Evolutionary conservation across 2,888 invertebrate species (phyloP).

Genomic region (Pammene aurita): DNA sequence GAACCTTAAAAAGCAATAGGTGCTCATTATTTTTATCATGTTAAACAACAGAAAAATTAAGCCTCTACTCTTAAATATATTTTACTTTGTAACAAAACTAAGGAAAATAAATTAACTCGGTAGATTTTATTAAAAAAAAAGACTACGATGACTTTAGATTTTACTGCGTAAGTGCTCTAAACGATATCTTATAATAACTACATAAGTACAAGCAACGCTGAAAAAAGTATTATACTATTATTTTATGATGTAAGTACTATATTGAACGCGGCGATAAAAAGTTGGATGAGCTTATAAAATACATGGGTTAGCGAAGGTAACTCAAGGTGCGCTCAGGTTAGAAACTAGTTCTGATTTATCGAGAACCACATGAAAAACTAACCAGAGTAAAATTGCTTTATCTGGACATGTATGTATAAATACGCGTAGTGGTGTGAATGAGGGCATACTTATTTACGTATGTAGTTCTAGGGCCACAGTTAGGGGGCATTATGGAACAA

Average conservation of each 20-base stretch:
- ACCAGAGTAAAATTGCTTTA: conserved; percentile 24
- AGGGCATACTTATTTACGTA: background rate
- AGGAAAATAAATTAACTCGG: conserved; percentile 1
- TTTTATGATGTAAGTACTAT: conserved; percentile 38
- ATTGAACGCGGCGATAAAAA: conserved; percentile 33
- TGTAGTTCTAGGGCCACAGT: too few species aligned
- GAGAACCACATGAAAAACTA: conserved; percentile 31
- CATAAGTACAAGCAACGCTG: conserved; percentile 23
- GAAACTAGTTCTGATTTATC: conserved; percentile 34
- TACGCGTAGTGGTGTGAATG: background rate
- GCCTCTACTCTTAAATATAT: too few species aligned
- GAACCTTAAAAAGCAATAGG: too few species aligned
- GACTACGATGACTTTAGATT: conserved; percentile 15
- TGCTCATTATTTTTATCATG: too few species aligned
- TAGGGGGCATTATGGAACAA: too few species aligned
- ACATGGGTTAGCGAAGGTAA: conserved; percentile 27
- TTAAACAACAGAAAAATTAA: too few species aligned
- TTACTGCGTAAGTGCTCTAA: conserved; percentile 27
- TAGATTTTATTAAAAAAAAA: conserved; percentile 21
- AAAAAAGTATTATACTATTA: conserved; percentile 35
- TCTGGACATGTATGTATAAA: background rate
- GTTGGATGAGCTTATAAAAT: conserved; percentile 30
- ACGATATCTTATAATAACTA: conserved; percentile 25
- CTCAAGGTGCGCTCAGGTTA: conserved; percentile 20
- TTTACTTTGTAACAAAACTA: background rate